These are phyloP conservation scores for Tetheella fluctuosa DNA, from an alignment of 2,888 invertebrate species.

Conservation along the genomic window DNA sequence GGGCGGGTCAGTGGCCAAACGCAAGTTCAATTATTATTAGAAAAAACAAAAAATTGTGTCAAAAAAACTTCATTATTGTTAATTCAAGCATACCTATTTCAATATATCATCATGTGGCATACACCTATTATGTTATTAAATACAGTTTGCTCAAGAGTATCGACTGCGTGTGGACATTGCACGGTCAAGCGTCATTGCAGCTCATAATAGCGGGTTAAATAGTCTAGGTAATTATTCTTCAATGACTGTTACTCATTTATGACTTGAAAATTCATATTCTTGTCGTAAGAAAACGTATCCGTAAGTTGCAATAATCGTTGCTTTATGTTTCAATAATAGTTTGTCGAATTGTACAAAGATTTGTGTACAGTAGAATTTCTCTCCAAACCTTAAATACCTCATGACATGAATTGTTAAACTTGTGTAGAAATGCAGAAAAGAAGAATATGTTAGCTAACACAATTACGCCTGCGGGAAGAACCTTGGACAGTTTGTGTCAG, in stretches of 20 bases:
- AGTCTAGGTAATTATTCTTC: slow-evolving; percentile 23
- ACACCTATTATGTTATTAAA: slow-evolving; percentile 24
- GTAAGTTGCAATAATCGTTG: not conserved
- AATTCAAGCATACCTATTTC: not conserved
- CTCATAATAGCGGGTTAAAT: slow-evolving; percentile 45
- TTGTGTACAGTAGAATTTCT: too few relatives aligned
- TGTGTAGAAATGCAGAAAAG: too few relatives aligned
- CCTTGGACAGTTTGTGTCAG: too few relatives aligned
- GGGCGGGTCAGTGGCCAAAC: not conserved
- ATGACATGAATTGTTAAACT: too few relatives aligned
- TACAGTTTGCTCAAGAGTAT: slow-evolving; percentile 32
- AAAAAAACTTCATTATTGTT: not conserved
- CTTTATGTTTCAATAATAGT: not conserved
- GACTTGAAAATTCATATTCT: too few relatives aligned
- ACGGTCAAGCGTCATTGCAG: slow-evolving; percentile 56
- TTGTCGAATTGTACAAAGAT: not conserved
- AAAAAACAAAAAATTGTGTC: not conserved
- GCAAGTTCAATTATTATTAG: too few relatives aligned
- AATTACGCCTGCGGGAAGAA: too few relatives aligned
- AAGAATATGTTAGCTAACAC: too few relatives aligned
- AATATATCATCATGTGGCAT: not conserved
- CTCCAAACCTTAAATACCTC: too few relatives aligned
- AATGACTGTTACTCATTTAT: too few relatives aligned
- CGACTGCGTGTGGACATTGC: slow-evolving; percentile 50
- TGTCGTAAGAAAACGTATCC: too few relatives aligned